A percentile compares a stretch with the other conserved stretches of the same genome.
These are phyloP conservation scores for Trichacis sp. DNA, from an alignment of 2,888 invertebrate genomes.

Conservation along the genomic window DNA sequence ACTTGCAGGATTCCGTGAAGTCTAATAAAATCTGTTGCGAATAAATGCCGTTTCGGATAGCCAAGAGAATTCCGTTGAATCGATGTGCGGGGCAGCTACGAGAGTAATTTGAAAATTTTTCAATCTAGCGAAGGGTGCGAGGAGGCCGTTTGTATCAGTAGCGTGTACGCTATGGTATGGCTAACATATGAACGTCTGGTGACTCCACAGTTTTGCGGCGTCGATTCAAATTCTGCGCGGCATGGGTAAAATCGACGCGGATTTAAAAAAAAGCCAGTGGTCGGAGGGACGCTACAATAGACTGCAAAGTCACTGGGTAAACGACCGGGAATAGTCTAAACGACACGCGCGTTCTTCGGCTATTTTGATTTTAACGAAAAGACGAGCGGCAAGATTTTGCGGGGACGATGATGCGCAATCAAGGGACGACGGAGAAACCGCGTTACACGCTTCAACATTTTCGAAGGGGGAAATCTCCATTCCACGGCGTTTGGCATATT, in stretches of 20 bases:
- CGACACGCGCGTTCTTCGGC: constrained; percentile 56
- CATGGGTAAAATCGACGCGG: constrained; percentile 61
- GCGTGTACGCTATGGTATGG: constrained; percentile 47
- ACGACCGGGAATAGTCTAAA: constrained; percentile 68
- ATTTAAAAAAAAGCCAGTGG: constrained; percentile 60
- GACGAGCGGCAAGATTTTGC: constrained; percentile 22
- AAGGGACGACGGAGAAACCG: constrained; percentile 39
- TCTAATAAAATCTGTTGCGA: constrained; percentile 33
- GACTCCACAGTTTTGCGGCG: constrained; percentile 65
- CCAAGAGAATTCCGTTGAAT: constrained; percentile 21
- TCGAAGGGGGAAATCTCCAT: constrained; percentile 23
- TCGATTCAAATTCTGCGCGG: constrained; percentile 65
- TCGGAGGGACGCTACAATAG: constrained; percentile 59
- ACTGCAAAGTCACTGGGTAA: constrained; percentile 68
- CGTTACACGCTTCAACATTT: constrained; percentile 40
- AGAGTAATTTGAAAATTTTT: constrained; percentile 46
- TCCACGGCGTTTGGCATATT: constrained; percentile 38
- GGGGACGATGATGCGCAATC: constrained; percentile 19
- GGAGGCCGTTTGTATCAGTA: constrained; percentile 40
- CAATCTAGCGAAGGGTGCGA: constrained; percentile 42
- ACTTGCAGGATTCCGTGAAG: constrained; percentile 30
- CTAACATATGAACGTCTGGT: constrained; percentile 68
- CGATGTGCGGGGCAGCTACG: constrained; percentile 33
- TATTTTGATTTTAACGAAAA: constrained; percentile 51
- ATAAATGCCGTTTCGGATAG: constrained; percentile 2